Conservation (phyloP, 2,797 vertebrate species). For the Rousettus madagascariensis region DNA sequence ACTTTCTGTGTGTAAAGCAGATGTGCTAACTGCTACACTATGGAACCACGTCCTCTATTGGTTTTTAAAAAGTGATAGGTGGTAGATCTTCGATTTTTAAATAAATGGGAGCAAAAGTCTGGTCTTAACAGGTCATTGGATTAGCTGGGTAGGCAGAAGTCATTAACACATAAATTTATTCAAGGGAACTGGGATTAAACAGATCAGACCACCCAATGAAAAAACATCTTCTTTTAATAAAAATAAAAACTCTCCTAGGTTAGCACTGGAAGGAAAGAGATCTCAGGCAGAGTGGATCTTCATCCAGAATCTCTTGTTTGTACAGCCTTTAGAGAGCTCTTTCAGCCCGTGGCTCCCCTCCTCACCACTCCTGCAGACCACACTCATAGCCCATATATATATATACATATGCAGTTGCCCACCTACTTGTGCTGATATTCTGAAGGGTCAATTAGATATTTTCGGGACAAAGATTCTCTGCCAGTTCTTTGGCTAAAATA, state of each 20-base stretch:
- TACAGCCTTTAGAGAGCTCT: background rate
- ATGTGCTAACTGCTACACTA: no score
- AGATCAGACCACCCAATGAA: background rate
- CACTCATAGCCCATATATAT: background rate
- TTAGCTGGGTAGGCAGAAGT: background rate
- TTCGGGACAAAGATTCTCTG: background rate
- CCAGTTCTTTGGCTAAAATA: background rate
- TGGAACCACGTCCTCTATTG: background rate
- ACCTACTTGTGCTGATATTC: background rate
- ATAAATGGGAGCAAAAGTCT: background rate
- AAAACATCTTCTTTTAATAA: background rate
- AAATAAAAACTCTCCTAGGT: conserved; percentile 43
- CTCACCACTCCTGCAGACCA: background rate
- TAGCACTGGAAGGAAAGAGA: background rate
- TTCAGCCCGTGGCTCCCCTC: background rate
- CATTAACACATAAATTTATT: background rate
- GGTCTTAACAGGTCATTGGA: background rate
- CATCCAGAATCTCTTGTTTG: background rate
- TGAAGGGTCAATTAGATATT: background rate
- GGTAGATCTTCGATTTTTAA: background rate
- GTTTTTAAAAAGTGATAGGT: background rate
- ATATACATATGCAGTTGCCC: background rate
- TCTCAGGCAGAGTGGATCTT: background rate
- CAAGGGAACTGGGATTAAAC: background rate
- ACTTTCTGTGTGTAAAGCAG: no score